Evolutionary conservation across 2,888 invertebrate species (phyloP).

Genomic region (Melanargia galathea): DNA sequence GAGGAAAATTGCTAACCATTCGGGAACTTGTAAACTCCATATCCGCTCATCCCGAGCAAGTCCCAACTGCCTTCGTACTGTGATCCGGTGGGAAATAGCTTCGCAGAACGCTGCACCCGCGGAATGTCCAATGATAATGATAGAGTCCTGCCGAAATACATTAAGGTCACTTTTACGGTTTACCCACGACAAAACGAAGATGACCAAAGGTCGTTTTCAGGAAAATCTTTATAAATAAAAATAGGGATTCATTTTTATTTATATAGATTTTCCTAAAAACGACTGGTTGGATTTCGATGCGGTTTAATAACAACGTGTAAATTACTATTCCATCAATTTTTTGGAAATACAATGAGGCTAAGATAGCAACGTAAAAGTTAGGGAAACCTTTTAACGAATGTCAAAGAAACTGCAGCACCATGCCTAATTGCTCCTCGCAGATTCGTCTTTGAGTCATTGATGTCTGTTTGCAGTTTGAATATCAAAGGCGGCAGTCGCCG

Average conservation of each 20-base stretch:
- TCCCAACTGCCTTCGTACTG: conserved; percentile 84
- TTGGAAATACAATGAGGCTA: not conserved
- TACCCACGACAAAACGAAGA: too few species aligned
- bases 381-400: not conserved
- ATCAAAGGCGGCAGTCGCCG: not conserved
- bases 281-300: too few species aligned
- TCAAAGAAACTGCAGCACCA: not conserved
- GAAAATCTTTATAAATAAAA: too few species aligned
- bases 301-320: not conserved
- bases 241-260: too few species aligned
- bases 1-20: conserved; percentile 65
- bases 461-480: not conserved
- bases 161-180: not conserved
- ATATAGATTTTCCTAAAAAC: too few species aligned
- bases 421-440: not conserved
- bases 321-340: too few species aligned
- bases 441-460: not conserved
- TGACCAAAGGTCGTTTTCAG: too few species aligned
- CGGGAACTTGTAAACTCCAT: conserved; percentile 82
- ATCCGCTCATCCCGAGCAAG: conserved; percentile 82
- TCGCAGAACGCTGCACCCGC: conserved; percentile 54
- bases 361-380: not conserved
- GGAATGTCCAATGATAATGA: conserved; percentile 61
- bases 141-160: conserved; percentile 47
- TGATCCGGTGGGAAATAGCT: conserved; percentile 80